Conservation (phyloP, 2,888 invertebrate species). For the Nomada ferruginata region DNA sequence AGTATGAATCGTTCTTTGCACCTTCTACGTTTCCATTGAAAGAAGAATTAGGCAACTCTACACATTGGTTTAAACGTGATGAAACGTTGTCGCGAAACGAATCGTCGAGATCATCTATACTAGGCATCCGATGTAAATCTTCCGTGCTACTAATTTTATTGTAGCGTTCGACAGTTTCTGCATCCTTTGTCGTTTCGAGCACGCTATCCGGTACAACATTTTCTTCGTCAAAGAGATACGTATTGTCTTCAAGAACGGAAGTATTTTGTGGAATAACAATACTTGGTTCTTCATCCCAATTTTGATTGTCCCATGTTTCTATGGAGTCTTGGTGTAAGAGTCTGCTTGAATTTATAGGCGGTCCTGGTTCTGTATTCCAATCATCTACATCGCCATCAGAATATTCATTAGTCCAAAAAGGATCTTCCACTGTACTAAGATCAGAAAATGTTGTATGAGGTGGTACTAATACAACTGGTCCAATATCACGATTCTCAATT, state of each 20-base stretch:
- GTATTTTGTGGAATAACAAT: slow-evolving; percentile 53
- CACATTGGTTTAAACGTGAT: slow-evolving; percentile 13
- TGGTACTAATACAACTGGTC: slow-evolving; percentile 70
- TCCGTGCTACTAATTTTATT: not conserved
- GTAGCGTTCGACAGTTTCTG: not conserved
- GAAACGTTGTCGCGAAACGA: not conserved
- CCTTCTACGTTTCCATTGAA: not conserved
- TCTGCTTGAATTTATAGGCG: slow-evolving; percentile 35
- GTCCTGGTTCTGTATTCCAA: slow-evolving; percentile 61
- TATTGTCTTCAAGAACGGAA: slow-evolving; percentile 29
- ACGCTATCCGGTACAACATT: slow-evolving; percentile 2
- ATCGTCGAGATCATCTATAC: slow-evolving; percentile 3
- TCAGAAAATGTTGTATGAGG: slow-evolving; percentile 50
- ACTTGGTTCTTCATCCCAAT: slow-evolving; percentile 64
- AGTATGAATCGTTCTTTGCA: slow-evolving; percentile 1
- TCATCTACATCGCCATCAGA: slow-evolving; percentile 32
- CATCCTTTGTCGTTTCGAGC: slow-evolving; percentile 2
- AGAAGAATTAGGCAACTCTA: slow-evolving; percentile 6
- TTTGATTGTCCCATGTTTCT: slow-evolving; percentile 56
- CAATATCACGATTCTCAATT: slow-evolving; percentile 69
- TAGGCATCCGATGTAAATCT: not conserved
- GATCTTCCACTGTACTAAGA: slow-evolving; percentile 22
- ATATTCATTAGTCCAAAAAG: not conserved
- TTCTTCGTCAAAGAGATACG: slow-evolving; percentile 50
- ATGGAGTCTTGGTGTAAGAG: slow-evolving; percentile 18